Conservation (phyloP, 2,797 vertebrate species). For the Oryzias dopingdopingensis region DNA sequence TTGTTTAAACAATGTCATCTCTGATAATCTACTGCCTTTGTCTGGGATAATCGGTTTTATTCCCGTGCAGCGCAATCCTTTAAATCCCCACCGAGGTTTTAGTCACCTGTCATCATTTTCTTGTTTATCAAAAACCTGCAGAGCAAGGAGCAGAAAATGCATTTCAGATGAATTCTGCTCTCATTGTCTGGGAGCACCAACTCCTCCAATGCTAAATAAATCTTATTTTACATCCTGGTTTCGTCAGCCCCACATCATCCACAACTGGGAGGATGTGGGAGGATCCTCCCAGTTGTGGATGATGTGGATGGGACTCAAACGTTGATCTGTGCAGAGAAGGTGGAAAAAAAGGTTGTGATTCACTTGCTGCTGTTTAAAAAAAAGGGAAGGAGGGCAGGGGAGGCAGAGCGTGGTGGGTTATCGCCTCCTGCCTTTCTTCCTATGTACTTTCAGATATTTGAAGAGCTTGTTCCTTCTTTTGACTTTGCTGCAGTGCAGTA, state of each 20-base stretch:
- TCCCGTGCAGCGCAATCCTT: conserved; percentile 16
- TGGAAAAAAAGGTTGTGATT: conserved; percentile 35
- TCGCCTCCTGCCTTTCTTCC: conserved; percentile 45
- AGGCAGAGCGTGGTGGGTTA: conserved; percentile 43
- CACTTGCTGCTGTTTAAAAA: conserved; percentile 36
- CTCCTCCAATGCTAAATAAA: conserved; percentile 56
- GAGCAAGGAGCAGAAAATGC: neutral
- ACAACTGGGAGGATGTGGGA: conserved; percentile 34
- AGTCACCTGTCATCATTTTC: neutral
- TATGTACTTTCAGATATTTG: conserved; percentile 45
- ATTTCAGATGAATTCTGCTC: conserved; percentile 3
- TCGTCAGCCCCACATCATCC: conserved; percentile 42
- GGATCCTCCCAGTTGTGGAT: too few relatives aligned
- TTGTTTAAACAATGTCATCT: conserved; percentile 17
- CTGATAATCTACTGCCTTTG: conserved; percentile 30
- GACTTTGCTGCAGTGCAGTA: conserved; percentile 64
- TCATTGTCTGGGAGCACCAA: conserved; percentile 29
- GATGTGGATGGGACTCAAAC: conserved; percentile 49
- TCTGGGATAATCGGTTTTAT: conserved; percentile 16
- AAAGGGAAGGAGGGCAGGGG: conserved; percentile 11
- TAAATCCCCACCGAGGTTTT: conserved; percentile 29
- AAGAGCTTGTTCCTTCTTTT: conserved; percentile 45
- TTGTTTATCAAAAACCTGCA: neutral
- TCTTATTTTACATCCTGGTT: conserved; percentile 59
- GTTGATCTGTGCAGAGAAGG: conserved; percentile 23